Base-by-base conservation (phyloP, 1,140 invertebrate genomes). In the Orius laevigatus region DNA sequence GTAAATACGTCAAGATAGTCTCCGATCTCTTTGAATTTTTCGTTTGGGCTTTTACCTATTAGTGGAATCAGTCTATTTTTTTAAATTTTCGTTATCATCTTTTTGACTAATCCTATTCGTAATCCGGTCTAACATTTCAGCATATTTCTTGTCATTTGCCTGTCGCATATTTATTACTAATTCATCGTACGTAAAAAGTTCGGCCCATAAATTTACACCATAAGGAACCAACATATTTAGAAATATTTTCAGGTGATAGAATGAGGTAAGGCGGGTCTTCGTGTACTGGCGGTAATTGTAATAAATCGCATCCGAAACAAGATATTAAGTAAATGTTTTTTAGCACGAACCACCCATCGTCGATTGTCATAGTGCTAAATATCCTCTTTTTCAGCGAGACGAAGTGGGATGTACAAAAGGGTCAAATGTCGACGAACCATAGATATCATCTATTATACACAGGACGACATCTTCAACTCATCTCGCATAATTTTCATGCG, bases 401-500 rank as follows among this genome's bases (percentile, higher is more conserved):
- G 36, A 11, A 46, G 18, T 41, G 53, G 38, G 14, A 57, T 56
- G 32, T 56, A 56, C 31, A 50, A 31, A 10, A 57, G 44, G n/a
- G 49, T 55, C 8, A 62, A 15, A 49, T 61, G 63, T 35, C 60
- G 62, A 25, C n/a, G n/a, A 48, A 63, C 52, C 62, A 63, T 62
- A n/a, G 59, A 60, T 39, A 61, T 62, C 58, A 49, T 60, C 58
- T 25, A 63, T 60, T 20, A 61, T 59, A 33, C 62, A 56, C 40
- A 61, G 51, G 42, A 46, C 53, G 40, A 59, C 54, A 33, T 61
- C 54, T 51, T 25, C n/a, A 60, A 42, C 19, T 53, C 41, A 35
- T 53, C 49, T 35, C 59, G 31, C n/a, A 60, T 19, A 39, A 46
- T 35, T 56, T 59, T 57, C 11, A 52, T 36, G 50, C 54, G 32